Base-by-base conservation (phyloP, 23 tunicate genomes). In the Aplidium turbinatum region DNA sequence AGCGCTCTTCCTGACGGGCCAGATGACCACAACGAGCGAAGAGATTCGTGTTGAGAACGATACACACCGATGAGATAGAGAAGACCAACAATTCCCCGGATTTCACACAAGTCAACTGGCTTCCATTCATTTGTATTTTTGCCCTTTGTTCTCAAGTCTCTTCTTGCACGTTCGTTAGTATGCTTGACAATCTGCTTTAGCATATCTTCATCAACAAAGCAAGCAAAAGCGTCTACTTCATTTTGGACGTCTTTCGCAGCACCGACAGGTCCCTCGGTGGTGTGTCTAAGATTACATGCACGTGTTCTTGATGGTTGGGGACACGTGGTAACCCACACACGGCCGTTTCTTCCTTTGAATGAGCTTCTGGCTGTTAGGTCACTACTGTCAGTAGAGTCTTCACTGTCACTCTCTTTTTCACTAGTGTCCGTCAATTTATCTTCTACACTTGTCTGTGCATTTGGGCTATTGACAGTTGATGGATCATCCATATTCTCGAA, bases 21-120 rank as follows among this genome's bases (percentile, higher is more conserved):
- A 46, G 58, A 70, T 70, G 76, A 70, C 76, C 76, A 70, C 34
- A 70, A 47, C 58, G 58, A 70, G 28, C 76, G 34, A 70, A 70
- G 76, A 22, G 76, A 70, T 70, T 47, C 58, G 35, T 46, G 76
- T 47, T 70, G 76, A 47, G 76, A 70, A 3, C 76, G 58, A 70
- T 47, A 70, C 58, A 70, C 76, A 46, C 76, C 76, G 27, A 47
- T 70, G 7, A 70, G 76, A 16, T 38, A 66, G 36, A 70, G 58
- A 46, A 70, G 76, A 47, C 58, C 76, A 47, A 46, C 58, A 47
- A 70, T 47, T 4, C 35, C 58, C 58, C 35, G 22, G 33, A 70
- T 70, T 70, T 47, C 58, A 70, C 58, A 47, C n/a, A 70, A 47
- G 36, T 70, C 58, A 47, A 47, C 76, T 47, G 76, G 76, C 58